phyloP scores from a whole-genome alignment of 1,140 invertebrate genomes.

The Rhagoletis pomonella region DNA sequence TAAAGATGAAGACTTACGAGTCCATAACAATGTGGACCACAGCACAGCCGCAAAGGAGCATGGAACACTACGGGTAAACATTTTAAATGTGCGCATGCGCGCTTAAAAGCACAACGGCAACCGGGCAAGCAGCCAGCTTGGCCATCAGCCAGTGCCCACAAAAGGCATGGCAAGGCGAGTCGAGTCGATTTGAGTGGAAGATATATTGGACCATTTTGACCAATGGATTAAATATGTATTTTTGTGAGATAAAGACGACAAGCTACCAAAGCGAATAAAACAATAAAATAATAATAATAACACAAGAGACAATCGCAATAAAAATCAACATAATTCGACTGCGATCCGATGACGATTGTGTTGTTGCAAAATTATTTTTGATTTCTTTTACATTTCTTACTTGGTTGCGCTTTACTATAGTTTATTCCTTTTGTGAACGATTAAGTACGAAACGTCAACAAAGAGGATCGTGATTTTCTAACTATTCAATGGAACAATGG shows the following conservation, averaged over 20 bases:
- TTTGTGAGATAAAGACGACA: not conserved
- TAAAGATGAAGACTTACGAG: constrained; percentile 49
- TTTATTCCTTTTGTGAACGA: not conserved
- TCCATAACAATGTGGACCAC: constrained; percentile 37
- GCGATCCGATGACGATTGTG: constrained; percentile 16
- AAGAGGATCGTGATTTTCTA: constrained; percentile 14
- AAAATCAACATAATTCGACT: constrained; percentile 46
- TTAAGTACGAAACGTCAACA: constrained; percentile 14
- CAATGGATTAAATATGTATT: constrained; percentile 49
- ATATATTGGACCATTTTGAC: constrained; percentile 46
- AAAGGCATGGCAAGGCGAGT: constrained; percentile 20
- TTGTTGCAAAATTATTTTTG: not conserved
- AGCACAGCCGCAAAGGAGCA: constrained; percentile 24
- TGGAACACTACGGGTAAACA: not conserved
- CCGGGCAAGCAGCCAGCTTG: not conserved
- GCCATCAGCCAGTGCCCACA: constrained; percentile 3
- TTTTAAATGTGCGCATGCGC: constrained; percentile 39
- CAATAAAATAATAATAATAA: constrained; percentile 51
- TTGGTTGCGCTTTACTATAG: not conserved
- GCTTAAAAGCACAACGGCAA: not conserved
- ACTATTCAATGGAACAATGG: constrained; percentile 46
- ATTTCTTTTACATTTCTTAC: not conserved
- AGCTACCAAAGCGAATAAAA: constrained; percentile 3
- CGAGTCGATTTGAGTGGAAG: not conserved
- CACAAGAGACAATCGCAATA: constrained; percentile 39